phyloP scores from a whole-genome alignment of 1,140 invertebrate genomes.

The Metaphire vulgaris region DNA sequence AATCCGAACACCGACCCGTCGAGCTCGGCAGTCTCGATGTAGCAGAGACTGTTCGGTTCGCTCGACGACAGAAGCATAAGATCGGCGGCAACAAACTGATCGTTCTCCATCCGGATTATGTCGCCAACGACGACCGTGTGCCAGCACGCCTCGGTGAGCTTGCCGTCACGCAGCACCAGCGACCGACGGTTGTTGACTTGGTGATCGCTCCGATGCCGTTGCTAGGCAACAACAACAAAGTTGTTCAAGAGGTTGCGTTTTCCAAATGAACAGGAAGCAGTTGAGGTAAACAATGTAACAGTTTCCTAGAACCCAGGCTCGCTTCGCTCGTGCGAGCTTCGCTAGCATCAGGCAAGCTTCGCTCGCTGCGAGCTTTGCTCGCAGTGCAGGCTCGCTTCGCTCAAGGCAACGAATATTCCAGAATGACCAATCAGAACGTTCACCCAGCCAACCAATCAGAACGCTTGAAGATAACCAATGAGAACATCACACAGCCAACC shows the following conservation, averaged over 20 bases:
- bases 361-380: too few species aligned
- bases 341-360: too few species aligned
- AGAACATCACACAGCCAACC: too few species aligned
- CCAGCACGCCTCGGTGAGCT: conserved; percentile 82
- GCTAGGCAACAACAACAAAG: conserved; percentile 41
- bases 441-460: too few species aligned
- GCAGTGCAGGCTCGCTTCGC: too few species aligned
- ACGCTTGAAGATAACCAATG: too few species aligned
- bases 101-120: conserved; percentile 71
- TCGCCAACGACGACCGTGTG: conserved; percentile 81
- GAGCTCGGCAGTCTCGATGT: conserved; percentile 55
- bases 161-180: conserved; percentile 57
- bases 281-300: too few species aligned
- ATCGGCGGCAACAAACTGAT: conserved; percentile 63
- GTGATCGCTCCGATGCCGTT: conserved; percentile 49
- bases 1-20: conserved; percentile 48
- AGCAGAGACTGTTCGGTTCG: conserved; percentile 54
- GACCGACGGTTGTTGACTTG: conserved; percentile 49
- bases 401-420: too few species aligned
- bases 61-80: conserved; percentile 67
- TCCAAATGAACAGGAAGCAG: background rate
- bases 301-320: too few species aligned
- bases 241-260: too few species aligned
- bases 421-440: too few species aligned
- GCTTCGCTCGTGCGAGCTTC: too few species aligned